phyloP scores from a whole-genome alignment of 2,797 vertebrate species.

The Sebastes wilsoni region DNA sequence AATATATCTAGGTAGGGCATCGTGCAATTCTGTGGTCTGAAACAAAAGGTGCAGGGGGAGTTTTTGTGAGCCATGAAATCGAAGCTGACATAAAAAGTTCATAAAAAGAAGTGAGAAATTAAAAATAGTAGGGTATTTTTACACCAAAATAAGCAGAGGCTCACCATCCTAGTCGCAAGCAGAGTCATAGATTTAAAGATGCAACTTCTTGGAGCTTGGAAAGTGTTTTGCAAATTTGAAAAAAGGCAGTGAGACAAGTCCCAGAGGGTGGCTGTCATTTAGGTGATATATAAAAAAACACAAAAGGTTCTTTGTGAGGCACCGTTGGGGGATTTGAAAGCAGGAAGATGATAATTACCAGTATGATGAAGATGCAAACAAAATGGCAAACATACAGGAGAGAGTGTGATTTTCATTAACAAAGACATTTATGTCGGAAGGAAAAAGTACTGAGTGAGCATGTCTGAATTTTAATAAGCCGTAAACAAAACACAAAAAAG shows the following conservation, averaged over 20 bases:
- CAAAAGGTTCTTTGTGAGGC: conserved; percentile 44
- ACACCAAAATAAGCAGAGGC: conserved; percentile 18
- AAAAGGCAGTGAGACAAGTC: conserved; percentile 46
- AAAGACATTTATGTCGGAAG: conserved; percentile 30
- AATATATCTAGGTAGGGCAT: conserved; percentile 19
- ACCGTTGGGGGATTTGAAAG: conserved; percentile 35
- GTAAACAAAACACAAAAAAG: conserved; percentile 30
- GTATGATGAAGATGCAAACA: conserved; percentile 24
- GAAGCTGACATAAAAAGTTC: conserved; percentile 16
- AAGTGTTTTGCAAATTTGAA: conserved; percentile 48
- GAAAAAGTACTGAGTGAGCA: conserved; percentile 25
- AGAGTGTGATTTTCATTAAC: conserved; percentile 32
- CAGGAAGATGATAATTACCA: conserved; percentile 22
- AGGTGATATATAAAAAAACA: conserved; percentile 41
- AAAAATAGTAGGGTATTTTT: conserved; percentile 38
- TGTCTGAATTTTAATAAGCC: conserved; percentile 37
- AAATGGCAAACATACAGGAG: conserved; percentile 1
- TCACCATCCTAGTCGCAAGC: background rate
- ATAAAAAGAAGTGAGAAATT: conserved; percentile 19
- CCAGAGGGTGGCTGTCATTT: conserved; percentile 54
- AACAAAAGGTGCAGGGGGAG: conserved; percentile 1
- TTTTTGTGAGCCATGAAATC: conserved; percentile 14
- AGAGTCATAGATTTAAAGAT: conserved; percentile 37
- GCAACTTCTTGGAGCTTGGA: conserved; percentile 19
- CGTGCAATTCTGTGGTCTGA: conserved; percentile 27